These are phyloP conservation scores for Schizothorax lantsangensis DNA, from an alignment of 2,797 vertebrate genomes.

Conservation along the genomic window DNA sequence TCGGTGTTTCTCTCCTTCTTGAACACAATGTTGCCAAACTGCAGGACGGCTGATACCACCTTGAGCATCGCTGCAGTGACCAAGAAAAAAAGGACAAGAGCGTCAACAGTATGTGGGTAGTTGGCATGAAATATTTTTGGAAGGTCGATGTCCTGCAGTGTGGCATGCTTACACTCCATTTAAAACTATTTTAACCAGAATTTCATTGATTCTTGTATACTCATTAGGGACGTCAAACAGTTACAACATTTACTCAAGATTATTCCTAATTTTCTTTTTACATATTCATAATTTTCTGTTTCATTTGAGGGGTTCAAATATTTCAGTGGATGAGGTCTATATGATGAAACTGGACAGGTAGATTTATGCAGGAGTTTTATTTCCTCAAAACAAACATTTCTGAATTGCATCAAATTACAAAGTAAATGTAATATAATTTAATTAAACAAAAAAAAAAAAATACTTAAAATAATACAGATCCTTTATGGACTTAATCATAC, in stretches of 20 bases:
- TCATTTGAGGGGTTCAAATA: neutral
- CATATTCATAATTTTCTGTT: neutral
- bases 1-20: constrained; percentile 98
- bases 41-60: constrained; percentile 95
- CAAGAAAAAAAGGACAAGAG: constrained; percentile 37
- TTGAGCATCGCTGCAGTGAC: constrained; percentile 90
- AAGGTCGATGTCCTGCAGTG: neutral
- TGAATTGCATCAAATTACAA: neutral
- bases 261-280: neutral
- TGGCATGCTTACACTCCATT: neutral
- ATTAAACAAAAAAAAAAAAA: neutral
- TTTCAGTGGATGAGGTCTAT: neutral
- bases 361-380: neutral
- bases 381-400: neutral
- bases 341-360: neutral
- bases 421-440: neutral
- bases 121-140: neutral
- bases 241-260: neutral
- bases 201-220: neutral
- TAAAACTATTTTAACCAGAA: neutral
- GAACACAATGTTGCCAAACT: constrained; percentile 97
- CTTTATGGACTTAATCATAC: too few relatives aligned
- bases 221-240: neutral
- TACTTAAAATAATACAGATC: neutral
- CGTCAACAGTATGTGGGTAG: neutral